Evolutionary conservation across 2,113 vertebrate genomes (phyloP).

Genomic region (Solenodon paradoxus): DNA sequence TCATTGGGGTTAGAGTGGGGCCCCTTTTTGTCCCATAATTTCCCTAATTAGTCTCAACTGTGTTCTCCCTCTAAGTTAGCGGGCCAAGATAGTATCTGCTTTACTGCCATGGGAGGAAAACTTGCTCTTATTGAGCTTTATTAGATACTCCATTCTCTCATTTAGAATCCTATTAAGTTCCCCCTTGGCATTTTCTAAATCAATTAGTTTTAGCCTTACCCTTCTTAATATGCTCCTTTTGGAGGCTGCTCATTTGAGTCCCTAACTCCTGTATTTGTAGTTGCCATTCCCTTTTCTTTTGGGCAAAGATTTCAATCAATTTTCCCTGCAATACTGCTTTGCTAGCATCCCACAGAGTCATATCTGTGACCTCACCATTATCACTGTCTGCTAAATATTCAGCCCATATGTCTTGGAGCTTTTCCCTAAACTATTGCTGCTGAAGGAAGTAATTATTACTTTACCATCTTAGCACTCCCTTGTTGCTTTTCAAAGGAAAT

Average conservation of each 20-base stretch:
- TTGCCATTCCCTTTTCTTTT: slow-evolving; percentile 74
- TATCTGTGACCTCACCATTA: slow-evolving; percentile 74
- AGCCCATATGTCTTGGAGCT: slow-evolving; percentile 77
- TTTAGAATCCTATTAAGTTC: slow-evolving; percentile 80
- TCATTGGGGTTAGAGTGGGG: slow-evolving; percentile 48
- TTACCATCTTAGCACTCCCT: slow-evolving; percentile 74
- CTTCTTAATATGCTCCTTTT: slow-evolving; percentile 79
- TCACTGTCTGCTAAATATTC: slow-evolving; percentile 79
- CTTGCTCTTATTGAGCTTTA: slow-evolving; percentile 69
- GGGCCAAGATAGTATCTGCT: slow-evolving; percentile 69
- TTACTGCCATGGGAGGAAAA: slow-evolving; percentile 73
- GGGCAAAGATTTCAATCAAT: slow-evolving; percentile 81
- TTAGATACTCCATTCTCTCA: slow-evolving; percentile 75
- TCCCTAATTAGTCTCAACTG: slow-evolving; percentile 78
- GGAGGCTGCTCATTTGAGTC: slow-evolving; percentile 76
- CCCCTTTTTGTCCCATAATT: slow-evolving; percentile 71
- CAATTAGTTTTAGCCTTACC: slow-evolving; percentile 80
- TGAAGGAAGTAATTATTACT: slow-evolving; percentile 79
- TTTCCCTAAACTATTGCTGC: slow-evolving; percentile 74
- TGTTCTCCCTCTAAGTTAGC: slow-evolving; percentile 66
- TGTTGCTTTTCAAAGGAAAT: slow-evolving; percentile 71
- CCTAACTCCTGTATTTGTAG: slow-evolving; percentile 74
- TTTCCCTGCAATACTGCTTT: slow-evolving; percentile 70
- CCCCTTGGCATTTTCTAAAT: slow-evolving; percentile 80
- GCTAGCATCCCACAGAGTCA: slow-evolving; percentile 72